Conservation (phyloP, 2,888 invertebrate genomes). For the Dromius quadrimaculatus region DNA sequence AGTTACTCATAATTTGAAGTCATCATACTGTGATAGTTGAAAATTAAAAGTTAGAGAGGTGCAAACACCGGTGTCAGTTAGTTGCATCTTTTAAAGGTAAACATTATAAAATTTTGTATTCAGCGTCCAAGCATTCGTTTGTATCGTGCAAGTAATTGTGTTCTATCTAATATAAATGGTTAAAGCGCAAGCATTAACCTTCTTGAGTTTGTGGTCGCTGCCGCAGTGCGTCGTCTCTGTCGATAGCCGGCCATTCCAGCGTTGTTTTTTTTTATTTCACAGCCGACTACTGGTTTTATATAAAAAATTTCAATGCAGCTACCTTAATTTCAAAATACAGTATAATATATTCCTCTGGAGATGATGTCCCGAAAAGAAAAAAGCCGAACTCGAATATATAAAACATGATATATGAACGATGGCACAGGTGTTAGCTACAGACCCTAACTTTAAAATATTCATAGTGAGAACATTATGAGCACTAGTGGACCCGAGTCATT, state of each 20-base stretch:
- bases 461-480: slow-evolving; percentile 33
- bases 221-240: slow-evolving; percentile 59
- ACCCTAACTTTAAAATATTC: slow-evolving; percentile 31
- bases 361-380: slow-evolving; percentile 31
- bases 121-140: no score
- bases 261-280: slow-evolving; percentile 60
- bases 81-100: no score
- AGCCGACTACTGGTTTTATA: slow-evolving; percentile 66
- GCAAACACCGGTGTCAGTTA: no score
- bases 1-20: no score
- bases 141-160: no score
- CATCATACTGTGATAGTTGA: no score
- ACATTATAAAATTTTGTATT: no score
- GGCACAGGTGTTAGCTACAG: slow-evolving; percentile 61
- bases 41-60: no score
- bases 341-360: slow-evolving; percentile 58
- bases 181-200: slow-evolving; percentile 43
- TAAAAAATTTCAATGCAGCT: slow-evolving; percentile 64
- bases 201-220: slow-evolving; percentile 44
- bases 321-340: slow-evolving; percentile 66
- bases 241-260: slow-evolving; percentile 54
- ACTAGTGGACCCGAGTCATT: slow-evolving; percentile 27
- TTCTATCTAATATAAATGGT: no score
- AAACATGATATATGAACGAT: slow-evolving; percentile 63
- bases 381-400: slow-evolving; percentile 59